Evolutionary conservation across 2,888 invertebrate species (phyloP).

Genomic region (Ophion slaviceki): DNA sequence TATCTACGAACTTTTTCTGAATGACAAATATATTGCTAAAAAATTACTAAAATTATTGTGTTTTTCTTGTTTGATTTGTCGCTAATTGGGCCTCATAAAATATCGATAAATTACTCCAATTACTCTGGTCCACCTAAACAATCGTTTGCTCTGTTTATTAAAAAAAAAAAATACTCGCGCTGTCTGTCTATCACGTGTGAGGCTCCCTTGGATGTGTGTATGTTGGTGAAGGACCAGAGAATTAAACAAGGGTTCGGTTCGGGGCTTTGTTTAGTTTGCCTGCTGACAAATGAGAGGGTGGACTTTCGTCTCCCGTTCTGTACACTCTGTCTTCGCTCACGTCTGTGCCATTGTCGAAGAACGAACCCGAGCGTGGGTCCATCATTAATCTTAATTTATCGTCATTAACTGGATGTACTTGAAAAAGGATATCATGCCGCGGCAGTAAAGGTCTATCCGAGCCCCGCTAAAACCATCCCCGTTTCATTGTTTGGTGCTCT

Average conservation of each 20-base stretch:
- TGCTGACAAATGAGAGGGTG: constrained; percentile 38
- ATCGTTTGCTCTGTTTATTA: too few species aligned
- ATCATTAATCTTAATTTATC: constrained; percentile 76
- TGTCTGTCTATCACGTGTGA: constrained; percentile 3
- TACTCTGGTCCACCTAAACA: too few species aligned
- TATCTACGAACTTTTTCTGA: too few species aligned
- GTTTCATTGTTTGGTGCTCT: constrained; percentile 41
- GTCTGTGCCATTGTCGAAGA: constrained; percentile 47
- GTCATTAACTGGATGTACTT: constrained; percentile 71
- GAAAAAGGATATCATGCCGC: constrained; percentile 62
- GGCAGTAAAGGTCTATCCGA: constrained; percentile 18
- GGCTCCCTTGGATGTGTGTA: constrained; percentile 1
- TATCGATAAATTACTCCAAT: too few species aligned
- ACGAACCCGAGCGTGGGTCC: constrained; percentile 40
- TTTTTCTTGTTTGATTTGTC: too few species aligned
- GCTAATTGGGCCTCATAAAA: too few species aligned
- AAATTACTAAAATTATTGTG: too few species aligned
- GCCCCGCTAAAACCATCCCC: constrained; percentile 31
- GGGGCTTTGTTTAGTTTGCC: constrained; percentile 22
- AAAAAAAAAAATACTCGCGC: too few species aligned
- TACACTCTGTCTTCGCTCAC: constrained; percentile 28
- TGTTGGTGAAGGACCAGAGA: constrained; percentile 6
- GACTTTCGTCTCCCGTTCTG: constrained; percentile 27
- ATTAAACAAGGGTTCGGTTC: constrained; percentile 25
- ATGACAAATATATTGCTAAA: too few species aligned